A percentile compares a stretch with the other conserved stretches of the same genome.
These are phyloP conservation scores for Stictocephala bisonia DNA, from an alignment of 2,888 invertebrate species.

Conservation along the genomic window DNA sequence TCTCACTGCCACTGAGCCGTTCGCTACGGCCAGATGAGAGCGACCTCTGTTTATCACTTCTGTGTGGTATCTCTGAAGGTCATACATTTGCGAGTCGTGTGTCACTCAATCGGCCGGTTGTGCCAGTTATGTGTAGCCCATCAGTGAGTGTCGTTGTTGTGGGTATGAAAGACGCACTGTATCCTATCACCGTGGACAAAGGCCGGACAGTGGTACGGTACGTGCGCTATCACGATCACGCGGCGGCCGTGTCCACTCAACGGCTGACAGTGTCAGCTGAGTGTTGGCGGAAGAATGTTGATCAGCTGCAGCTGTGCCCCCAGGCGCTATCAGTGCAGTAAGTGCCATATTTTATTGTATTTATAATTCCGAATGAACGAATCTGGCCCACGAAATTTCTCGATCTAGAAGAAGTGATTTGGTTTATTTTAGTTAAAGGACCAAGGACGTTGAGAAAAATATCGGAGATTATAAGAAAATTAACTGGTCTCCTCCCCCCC, in stretches of 20 bases:
- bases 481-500: no score
- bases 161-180: no score
- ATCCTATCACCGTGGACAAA: no score
- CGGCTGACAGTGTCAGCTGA: background rate
- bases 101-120: background rate
- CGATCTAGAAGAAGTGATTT: no score
- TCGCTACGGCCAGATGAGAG: no score
- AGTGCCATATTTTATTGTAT: background rate
- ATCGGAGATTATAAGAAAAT: no score
- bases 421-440: no score
- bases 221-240: background rate
- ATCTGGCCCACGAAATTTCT: no score
- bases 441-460: no score
- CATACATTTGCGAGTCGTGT: background rate
- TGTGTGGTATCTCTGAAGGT: background rate
- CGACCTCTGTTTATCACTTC: background rate
- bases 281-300: background rate
- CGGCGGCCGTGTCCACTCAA: background rate
- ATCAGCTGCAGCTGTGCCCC: conserved; percentile 28
- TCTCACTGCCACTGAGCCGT: no score
- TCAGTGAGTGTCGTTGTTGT: conserved; percentile 8
- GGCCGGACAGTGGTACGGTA: background rate
- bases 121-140: background rate
- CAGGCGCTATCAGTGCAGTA: background rate
- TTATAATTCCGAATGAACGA: no score